Evolutionary conservation across 2,888 invertebrate genomes (phyloP).

Genomic region (Petrophora chlorosata): DNA sequence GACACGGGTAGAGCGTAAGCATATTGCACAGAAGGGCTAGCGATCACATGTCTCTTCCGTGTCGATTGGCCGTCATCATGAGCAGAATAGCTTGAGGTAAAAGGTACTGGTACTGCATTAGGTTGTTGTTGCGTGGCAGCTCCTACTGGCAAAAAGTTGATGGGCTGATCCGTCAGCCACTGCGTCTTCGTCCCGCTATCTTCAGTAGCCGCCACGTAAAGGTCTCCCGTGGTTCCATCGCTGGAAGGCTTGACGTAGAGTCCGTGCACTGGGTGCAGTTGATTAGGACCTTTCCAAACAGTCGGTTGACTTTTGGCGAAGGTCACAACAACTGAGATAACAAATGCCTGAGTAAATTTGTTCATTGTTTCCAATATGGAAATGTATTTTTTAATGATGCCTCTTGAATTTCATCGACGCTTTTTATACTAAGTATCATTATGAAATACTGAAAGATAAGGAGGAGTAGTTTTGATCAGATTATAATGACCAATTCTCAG

Average conservation of each 20-base stretch:
- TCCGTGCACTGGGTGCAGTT: constrained; percentile 71
- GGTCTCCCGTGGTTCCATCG: constrained; percentile 73
- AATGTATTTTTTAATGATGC: constrained; percentile 29
- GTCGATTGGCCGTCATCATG: constrained; percentile 51
- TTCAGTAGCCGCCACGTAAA: constrained; percentile 76
- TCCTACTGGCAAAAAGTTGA: constrained; percentile 60
- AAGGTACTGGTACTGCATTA: constrained; percentile 38
- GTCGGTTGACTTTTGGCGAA: constrained; percentile 45
- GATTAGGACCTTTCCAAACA: constrained; percentile 51
- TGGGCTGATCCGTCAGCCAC: constrained; percentile 71
- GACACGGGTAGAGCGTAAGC: constrained; percentile 57
- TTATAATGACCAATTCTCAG: constrained; percentile 11
- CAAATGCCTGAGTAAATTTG: constrained; percentile 22
- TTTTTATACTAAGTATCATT: constrained; percentile 41
- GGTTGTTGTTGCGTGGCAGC: constrained; percentile 40
- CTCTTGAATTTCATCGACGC: background rate
- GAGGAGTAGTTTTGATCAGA: background rate
- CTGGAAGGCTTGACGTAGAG: constrained; percentile 71
- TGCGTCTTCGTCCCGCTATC: constrained; percentile 67
- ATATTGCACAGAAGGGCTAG: constrained; percentile 57
- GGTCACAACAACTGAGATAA: constrained; percentile 20
- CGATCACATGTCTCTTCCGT: constrained; percentile 60
- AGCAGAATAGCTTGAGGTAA: constrained; percentile 38
- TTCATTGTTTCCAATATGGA: constrained; percentile 32
- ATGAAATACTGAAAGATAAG: constrained; percentile 9